Base-by-base conservation (phyloP, 2,888 invertebrate genomes). In the Stenodera caucasica region DNA sequence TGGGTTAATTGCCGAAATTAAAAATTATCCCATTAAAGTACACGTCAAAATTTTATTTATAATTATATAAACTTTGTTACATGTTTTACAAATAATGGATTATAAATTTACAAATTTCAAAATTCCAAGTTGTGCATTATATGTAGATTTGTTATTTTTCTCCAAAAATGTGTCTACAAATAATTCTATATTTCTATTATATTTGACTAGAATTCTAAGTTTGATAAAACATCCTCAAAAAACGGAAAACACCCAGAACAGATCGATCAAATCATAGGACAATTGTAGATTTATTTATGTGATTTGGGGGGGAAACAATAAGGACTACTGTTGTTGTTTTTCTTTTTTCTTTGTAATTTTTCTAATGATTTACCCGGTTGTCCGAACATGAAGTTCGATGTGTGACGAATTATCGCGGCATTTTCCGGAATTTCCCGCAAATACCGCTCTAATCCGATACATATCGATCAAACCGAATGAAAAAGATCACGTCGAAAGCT, bases 71-170 rank as follows among this genome's bases (percentile, higher is more conserved):
- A 75, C 69, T 72, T 71, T 67, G 70, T 75, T 73, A 76, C 73
- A 75, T 65, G 60, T 65, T 65, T 63, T 68, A 69, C 66, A 69
- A 70, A 71, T 70, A 64, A 66, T 66, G 67, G 69, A 71, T 76
- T 78, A 77, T 78, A 80, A 79, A 80, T 76, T 77, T 80, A 80
- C 78, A 80, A 80, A 79, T 70, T 74, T 78, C 67, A 75, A 79
- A 79, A 79, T 80, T 79, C 78, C 79, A 78, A 79, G 76, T 75
- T 78, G 80, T 80, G 80, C 80, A 78, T 77, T 67, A 66, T 61
- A 8, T 53, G 11, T 54, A 37, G 30, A 15, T 5, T 35, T 35
- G 40, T 21, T 32, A 55, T 30, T 45, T 15, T 40, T 55, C 23
- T 29, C 4, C 12, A 18, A 49, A 14, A 53, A 53, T 18, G 35